These are phyloP conservation scores for Lagria hirta DNA, from an alignment of 2,888 invertebrate species.

Conservation along the genomic window DNA sequence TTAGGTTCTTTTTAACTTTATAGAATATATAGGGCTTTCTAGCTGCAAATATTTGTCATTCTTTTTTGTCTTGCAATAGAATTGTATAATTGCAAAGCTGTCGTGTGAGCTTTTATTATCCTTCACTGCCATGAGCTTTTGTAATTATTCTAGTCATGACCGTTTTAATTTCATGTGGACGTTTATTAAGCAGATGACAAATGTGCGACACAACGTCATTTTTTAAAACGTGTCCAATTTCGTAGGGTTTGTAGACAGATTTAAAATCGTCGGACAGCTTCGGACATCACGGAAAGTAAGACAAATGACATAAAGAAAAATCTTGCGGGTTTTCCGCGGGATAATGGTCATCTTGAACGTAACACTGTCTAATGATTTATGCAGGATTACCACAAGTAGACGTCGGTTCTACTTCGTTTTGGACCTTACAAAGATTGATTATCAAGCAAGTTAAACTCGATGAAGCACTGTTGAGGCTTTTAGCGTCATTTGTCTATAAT, in stretches of 20 bases:
- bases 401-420: slow-evolving; percentile 27
- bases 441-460: slow-evolving; percentile 27
- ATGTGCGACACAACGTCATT: background rate
- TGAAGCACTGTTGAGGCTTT: slow-evolving; percentile 23
- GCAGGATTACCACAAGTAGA: slow-evolving; percentile 36
- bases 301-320: slow-evolving; percentile 30
- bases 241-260: slow-evolving; percentile 22
- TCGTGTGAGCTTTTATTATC: no score
- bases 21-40: no score
- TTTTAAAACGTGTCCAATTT: slow-evolving; percentile 12
- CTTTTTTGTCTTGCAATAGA: no score
- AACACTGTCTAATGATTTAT: slow-evolving; percentile 41
- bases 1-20: no score
- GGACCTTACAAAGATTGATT: slow-evolving; percentile 31
- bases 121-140: no score
- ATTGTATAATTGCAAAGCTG: no score
- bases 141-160: no score
- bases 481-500: slow-evolving; percentile 23
- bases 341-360: slow-evolving; percentile 41
- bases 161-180: slow-evolving; percentile 8
- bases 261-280: slow-evolving; percentile 26
- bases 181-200: slow-evolving; percentile 1
- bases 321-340: slow-evolving; percentile 33
- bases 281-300: slow-evolving; percentile 31
- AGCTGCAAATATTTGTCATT: no score